Base-by-base conservation (phyloP, 2,113 vertebrate genomes). In the Lucifuga dentata region DNA sequence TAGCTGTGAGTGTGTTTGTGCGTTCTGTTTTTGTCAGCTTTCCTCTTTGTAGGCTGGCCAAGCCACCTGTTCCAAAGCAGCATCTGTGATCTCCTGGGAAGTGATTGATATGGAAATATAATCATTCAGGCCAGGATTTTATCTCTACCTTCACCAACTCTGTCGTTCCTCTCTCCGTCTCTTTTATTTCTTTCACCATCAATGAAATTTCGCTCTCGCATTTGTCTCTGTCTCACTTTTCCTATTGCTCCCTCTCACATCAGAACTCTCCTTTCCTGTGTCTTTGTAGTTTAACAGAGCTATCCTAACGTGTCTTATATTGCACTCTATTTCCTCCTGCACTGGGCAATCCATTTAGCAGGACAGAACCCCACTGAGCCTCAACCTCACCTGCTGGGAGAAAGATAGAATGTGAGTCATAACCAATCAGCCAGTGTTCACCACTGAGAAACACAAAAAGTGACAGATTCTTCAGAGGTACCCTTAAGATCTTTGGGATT, bases 21-120 rank as follows among this genome's bases (percentile, higher is more conserved):
- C 48, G 80, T 75, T 78, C 65, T 88, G 84, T 90, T 90, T 90
- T 81, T 89, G 73, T 89, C 86, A 81, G 69, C 66, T 66, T 87
- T 69, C 38, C 79, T 84, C 90, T 92, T 89, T 92, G 92, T 91
- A 91, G 83, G 66, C 76, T 78, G 78, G 90, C 92, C 92, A 94
- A 91, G 92, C 89, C 93, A 93, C 91, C 92, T 93, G 92, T 92
- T 92, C 88, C 88, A 87, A 66, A 84, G 86, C 81, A 88, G 91
- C 92, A 94, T 93, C 92, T 92, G 92, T 92, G 91, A 90, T 93
- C 92, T 92, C 92, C 85, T 59, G 91, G 88, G 91, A 93, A 71
- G 86, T 88, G 91, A 93, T 92, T 93, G 92, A 94, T 93, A 93
- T 93, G 92, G 92, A 94, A 93, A 94, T 93, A 92, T 88, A 93